Evolutionary conservation across 1,140 invertebrate species (phyloP).

Genomic region (Nasonia giraulti): DNA sequence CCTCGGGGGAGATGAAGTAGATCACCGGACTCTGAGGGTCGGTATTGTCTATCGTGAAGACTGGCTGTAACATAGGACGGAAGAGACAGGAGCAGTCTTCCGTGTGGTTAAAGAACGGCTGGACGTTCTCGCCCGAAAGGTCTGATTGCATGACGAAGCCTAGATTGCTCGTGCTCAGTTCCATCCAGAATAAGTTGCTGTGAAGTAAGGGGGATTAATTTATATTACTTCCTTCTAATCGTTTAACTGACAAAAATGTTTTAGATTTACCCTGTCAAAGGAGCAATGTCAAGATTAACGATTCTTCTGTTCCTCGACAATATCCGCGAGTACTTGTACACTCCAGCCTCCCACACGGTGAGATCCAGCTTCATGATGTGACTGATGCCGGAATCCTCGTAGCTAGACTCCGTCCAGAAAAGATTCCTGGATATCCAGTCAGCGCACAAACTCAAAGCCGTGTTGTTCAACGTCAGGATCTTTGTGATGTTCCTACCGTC

Average conservation of each 20-base stretch:
- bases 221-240: slow-evolving; percentile 39
- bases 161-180: slow-evolving; percentile 72
- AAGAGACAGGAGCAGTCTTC: slow-evolving; percentile 70
- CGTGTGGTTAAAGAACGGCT: slow-evolving; percentile 77
- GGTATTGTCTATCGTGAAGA: slow-evolving; percentile 81
- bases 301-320: slow-evolving; percentile 74
- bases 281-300: slow-evolving; percentile 81
- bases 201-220: slow-evolving; percentile 57
- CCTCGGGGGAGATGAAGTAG: slow-evolving; percentile 78
- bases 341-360: slow-evolving; percentile 68
- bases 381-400: slow-evolving; percentile 65
- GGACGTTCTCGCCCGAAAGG: slow-evolving; percentile 75
- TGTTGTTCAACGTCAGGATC: slow-evolving; percentile 81
- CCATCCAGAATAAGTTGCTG: slow-evolving; percentile 85
- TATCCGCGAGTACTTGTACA: slow-evolving; percentile 71
- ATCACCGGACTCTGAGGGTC: slow-evolving; percentile 76
- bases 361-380: slow-evolving; percentile 66
- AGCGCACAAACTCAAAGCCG: slow-evolving; percentile 81
- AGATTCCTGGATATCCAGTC: slow-evolving; percentile 91
- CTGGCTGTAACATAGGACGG: slow-evolving; percentile 75
- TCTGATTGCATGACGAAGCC: slow-evolving; percentile 79
- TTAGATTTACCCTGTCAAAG: slow-evolving; percentile 77
- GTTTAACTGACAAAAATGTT: not conserved
- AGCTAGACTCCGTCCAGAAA: slow-evolving; percentile 84
- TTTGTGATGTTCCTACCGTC: slow-evolving; percentile 76